Conservation (phyloP, 2,797 vertebrate species). For the Anniella stebbinsi region DNA sequence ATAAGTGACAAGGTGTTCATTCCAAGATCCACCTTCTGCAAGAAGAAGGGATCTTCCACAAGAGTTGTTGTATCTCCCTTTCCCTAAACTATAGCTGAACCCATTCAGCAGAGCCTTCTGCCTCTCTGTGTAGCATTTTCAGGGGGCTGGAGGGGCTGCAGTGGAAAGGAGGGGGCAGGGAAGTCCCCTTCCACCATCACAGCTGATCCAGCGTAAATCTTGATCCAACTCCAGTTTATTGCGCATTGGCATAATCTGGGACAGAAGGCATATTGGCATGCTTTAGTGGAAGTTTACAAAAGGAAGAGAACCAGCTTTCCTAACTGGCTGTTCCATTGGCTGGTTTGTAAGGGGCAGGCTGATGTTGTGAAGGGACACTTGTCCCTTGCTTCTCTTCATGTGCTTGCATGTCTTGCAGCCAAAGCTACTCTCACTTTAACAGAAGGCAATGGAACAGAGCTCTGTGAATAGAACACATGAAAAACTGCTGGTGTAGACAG, state of each 20-base stretch:
- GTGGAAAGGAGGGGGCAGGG: no score
- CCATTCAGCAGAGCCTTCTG: no score
- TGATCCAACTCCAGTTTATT: no score
- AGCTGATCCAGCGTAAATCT: background rate
- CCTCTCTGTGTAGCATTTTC: no score
- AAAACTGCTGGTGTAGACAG: constrained; percentile 12
- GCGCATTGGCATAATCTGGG: background rate
- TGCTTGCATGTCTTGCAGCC: background rate
- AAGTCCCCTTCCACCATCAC: no score
- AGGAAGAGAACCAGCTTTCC: background rate
- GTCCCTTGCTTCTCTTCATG: background rate
- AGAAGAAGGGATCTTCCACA: no score
- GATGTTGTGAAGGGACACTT: background rate
- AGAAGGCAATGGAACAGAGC: background rate
- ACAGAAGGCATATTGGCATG: background rate
- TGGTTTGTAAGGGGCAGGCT: background rate
- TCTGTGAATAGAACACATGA: background rate
- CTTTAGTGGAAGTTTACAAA: background rate
- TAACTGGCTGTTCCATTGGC: background rate
- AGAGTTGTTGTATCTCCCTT: no score
- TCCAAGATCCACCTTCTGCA: no score
- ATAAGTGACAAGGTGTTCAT: no score
- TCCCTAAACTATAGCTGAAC: no score
- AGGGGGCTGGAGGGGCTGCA: no score
- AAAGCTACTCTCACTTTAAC: background rate